Evolutionary conservation across 2,797 vertebrate species (phyloP), one percentile per base, ranked within the genome.

Genomic region (Micromesistius poutassou): DNA sequence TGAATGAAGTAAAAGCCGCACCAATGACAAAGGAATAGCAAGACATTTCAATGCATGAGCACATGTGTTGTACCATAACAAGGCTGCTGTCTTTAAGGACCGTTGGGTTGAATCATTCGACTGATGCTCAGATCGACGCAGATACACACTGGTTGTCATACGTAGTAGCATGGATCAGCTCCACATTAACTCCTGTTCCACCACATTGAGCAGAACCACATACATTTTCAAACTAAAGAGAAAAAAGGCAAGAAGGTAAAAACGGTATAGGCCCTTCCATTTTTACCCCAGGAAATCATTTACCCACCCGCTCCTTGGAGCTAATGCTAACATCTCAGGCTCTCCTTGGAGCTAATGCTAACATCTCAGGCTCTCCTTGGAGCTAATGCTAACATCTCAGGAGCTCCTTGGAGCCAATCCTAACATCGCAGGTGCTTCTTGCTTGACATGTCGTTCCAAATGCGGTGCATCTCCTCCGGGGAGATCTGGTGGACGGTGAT

Each of bases 401-500:
- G 40, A 0, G 40, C 40, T 42, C 80, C 83, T 76, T 80, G 14
- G 72, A 73, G 46, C 30, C 72, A 90, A 93, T 72, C 30, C 89
- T 96, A 99, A 95, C 97, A 99, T 92, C 96, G 94, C 81, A 99
- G 96, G 93, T 98, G 97, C 87, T 98, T 99, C 93, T 99, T 99
- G 95, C 97, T 99, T 88, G 96, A 96, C 97, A 99, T 99, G 91
- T 99, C 98, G 38, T 98, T 99, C 97, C 97, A 99, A 91, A 99
- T 96, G 74, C 96, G 95, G 89, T 99, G 98, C 96, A 99, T 99
- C 94, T 98, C 97, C 91, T 98, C 97, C 0, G 98, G 97, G 35
- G 97, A 96, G 91, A 99, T 98, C 92, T 98, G 97, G 91, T 99
- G 98, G 78, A 99, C 97, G 0, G 98, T 99, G 92, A 99, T 97